A percentile compares a stretch with the other conserved stretches of the same genome.
Conservation (phyloP, 2,888 invertebrate species). For the Trichopria drosophilae region DNA sequence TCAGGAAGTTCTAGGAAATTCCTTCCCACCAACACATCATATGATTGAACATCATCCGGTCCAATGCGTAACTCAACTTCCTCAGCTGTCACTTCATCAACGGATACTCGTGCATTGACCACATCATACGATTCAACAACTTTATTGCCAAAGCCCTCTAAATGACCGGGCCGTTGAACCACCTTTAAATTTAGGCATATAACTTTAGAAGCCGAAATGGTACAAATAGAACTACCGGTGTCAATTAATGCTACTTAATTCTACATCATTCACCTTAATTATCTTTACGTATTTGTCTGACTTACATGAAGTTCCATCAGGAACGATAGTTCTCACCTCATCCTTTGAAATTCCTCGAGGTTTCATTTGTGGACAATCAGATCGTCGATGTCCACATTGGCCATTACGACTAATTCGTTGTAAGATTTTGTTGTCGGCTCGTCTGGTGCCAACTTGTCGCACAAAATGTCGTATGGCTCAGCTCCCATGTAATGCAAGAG, state of each 20-base stretch:
- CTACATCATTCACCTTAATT: slow-evolving; percentile 13
- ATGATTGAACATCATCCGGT: slow-evolving; percentile 35
- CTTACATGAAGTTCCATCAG: background rate
- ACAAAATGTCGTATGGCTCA: slow-evolving; percentile 13
- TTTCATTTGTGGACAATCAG: slow-evolving; percentile 13
- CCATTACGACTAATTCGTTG: slow-evolving; percentile 10
- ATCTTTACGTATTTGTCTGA: slow-evolving; percentile 30
- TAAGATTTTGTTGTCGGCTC: slow-evolving; percentile 15
- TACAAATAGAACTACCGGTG: slow-evolving; percentile 30
- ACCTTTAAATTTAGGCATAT: slow-evolving; percentile 11
- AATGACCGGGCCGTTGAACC: background rate
- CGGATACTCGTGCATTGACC: slow-evolving; percentile 13
- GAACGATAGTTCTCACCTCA: slow-evolving; percentile 9
- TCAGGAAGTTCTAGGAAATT: slow-evolving; percentile 33
- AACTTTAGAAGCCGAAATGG: slow-evolving; percentile 27
- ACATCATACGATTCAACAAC: slow-evolving; percentile 24
- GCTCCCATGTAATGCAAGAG: background rate
- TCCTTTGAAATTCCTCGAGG: slow-evolving; percentile 2
- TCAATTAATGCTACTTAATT: slow-evolving; percentile 26
- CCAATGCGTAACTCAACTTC: slow-evolving; percentile 34
- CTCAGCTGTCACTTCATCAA: slow-evolving; percentile 30
- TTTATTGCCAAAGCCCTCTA: slow-evolving; percentile 20
- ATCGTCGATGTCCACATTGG: background rate
- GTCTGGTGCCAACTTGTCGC: slow-evolving; percentile 26
- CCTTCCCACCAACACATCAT: slow-evolving; percentile 36